phyloP scores from a whole-genome alignment of 2,113 vertebrate species.

The Verasper variegatus region DNA sequence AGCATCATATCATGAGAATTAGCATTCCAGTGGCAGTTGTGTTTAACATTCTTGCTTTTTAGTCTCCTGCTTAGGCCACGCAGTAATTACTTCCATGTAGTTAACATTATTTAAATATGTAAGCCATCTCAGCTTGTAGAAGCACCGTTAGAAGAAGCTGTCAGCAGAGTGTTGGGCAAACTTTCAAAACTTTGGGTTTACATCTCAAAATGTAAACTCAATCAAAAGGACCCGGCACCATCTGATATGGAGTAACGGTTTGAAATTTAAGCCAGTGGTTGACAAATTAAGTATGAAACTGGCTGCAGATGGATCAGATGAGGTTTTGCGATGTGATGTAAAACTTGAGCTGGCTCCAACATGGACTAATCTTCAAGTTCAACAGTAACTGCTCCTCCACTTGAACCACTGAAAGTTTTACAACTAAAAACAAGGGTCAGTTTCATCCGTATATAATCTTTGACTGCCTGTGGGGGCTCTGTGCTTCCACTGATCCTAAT shows the following conservation, averaged over 20 bases:
- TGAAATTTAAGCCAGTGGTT: conserved; percentile 26
- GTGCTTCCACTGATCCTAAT: too few relatives aligned
- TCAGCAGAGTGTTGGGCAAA: conserved; percentile 8
- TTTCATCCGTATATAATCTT: neutral
- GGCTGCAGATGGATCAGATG: conserved; percentile 11
- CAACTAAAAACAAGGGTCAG: neutral
- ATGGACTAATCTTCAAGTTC: neutral
- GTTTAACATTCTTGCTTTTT: conserved; percentile 44
- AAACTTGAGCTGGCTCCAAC: neutral
- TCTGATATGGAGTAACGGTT: conserved; percentile 32
- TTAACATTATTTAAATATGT: conserved; percentile 45
- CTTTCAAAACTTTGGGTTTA: conserved; percentile 46
- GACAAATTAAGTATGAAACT: conserved; percentile 48
- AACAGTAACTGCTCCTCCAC: neutral
- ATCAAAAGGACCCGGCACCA: neutral
- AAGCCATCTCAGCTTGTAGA: conserved; percentile 9
- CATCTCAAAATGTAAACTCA: conserved; percentile 55
- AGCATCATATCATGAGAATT: conserved; percentile 17
- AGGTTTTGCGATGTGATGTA: conserved; percentile 24
- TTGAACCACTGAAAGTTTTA: neutral
- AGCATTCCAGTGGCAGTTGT: conserved; percentile 42
- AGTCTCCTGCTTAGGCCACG: conserved; percentile 20
- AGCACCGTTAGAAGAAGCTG: conserved; percentile 11
- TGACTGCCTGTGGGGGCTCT: too few relatives aligned
- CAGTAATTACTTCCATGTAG: conserved; percentile 53